Base-by-base conservation (phyloP, 1,140 invertebrate genomes). In the Halictus rubicundus region DNA sequence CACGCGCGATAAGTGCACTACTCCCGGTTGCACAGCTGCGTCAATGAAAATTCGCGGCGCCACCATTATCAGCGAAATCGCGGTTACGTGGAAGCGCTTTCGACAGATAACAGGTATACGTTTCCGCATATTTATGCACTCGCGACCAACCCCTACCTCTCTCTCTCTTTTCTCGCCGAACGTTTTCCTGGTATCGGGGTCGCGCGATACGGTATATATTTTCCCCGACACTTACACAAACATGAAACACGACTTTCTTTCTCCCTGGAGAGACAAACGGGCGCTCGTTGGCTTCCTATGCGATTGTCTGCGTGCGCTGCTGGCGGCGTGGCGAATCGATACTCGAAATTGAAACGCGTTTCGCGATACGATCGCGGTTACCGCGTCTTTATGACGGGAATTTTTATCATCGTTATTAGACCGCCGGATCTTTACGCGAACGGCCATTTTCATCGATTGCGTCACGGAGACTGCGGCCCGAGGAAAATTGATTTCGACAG, bases 1-100 rank as follows among this genome's bases (percentile, higher is more conserved):
- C 32, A 54, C 76, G 69, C 69, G 76, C 76, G 76, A 78, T 78
- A 78, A 78, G 60, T 78, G 76, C 68, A 63, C 60, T 72, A 46
- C 68, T 54, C 69, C 27, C 66, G 27, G 27, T 6, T 37, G 14
- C 49, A 52, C 49, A 52, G 73, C 52, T 32, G 69, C 69, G 68
- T 78, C 76, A 54, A 72, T 78, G 76, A 78, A 78, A 78, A 78
- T 57, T 78, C 76, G 46, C 46, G 59, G 59, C n/a, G 49, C 10
- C 39, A 12, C 59, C 27, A 64, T 78, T 72, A 78, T 78, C 76
- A 46, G 46, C 4, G 76, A 65, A 42, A 72, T 64, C 76, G 69
- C 69, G 49, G 60, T 52, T 69, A 77, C 65, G 25, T 37, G 75
- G 27, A n/a, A 70, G 57, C 75, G 66, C 66, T 64, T 64, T 72